These are phyloP conservation scores for Decapterus maruadsi DNA, from an alignment of 2,797 vertebrate species.

Conservation along the genomic window DNA sequence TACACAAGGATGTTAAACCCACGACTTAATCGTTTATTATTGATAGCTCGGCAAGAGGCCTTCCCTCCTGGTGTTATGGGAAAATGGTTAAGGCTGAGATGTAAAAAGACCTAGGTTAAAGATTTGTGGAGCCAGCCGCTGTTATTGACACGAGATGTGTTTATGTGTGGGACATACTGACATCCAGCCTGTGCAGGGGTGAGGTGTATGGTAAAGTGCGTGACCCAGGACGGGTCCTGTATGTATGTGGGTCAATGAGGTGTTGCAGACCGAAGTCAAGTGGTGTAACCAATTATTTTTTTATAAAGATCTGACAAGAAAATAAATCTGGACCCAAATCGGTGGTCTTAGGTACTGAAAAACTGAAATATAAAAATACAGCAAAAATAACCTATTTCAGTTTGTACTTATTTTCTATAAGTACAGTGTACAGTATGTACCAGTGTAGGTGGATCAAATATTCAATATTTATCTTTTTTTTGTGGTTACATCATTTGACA, in stretches of 20 bases:
- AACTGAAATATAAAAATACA: too few relatives aligned
- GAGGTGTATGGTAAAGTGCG: constrained; percentile 13
- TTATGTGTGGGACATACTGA: not conserved
- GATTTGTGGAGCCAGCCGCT: constrained; percentile 26
- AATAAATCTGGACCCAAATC: too few relatives aligned
- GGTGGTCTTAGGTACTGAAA: too few relatives aligned
- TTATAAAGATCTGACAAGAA: too few relatives aligned
- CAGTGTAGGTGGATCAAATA: too few relatives aligned
- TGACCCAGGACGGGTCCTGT: not conserved
- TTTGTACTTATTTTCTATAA: too few relatives aligned
- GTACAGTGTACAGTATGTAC: too few relatives aligned
- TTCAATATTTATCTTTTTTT: too few relatives aligned
- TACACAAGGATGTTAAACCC: constrained; percentile 69
- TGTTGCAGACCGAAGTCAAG: too few relatives aligned
- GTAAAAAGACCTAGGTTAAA: constrained; percentile 63
- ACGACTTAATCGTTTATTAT: constrained; percentile 75
- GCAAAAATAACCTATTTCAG: too few relatives aligned
- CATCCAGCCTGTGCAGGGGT: not conserved
- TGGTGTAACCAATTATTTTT: not conserved
- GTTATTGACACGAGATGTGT: not conserved
- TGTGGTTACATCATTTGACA: too few relatives aligned
- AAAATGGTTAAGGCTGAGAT: constrained; percentile 58
- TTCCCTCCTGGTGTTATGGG: constrained; percentile 48
- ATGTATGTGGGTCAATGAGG: not conserved
- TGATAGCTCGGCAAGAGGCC: constrained; percentile 67